Percentiles rank a stretch among this genome's conserved stretches.
Evolutionary conservation across 2,888 invertebrate species (phyloP).

Genomic region (Drosophila pullipes): DNA sequence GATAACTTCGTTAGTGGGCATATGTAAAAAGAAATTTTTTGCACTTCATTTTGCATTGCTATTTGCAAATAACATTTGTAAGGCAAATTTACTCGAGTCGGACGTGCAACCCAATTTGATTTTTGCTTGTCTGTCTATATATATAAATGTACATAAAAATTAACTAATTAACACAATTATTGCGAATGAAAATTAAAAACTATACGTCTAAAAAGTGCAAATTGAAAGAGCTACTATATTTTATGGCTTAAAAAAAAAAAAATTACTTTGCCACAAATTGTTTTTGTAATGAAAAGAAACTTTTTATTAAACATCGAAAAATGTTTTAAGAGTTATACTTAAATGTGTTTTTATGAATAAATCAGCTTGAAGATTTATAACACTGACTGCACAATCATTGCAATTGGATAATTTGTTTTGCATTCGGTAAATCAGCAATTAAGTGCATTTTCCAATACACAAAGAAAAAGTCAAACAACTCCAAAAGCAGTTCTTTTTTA

Average conservation of each 20-base stretch:
- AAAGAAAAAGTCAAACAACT: neutral
- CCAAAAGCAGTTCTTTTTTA: neutral
- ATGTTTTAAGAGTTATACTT: neutral
- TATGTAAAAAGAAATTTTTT: conserved; percentile 38
- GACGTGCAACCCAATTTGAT: conserved; percentile 42
- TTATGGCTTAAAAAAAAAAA: neutral
- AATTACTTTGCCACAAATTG: neutral
- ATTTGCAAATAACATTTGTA: conserved; percentile 59
- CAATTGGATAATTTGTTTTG: neutral
- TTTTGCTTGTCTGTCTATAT: conserved; percentile 7
- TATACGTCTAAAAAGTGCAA: neutral
- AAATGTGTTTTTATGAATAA: neutral
- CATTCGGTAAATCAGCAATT: neutral
- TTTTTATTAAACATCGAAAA: neutral
- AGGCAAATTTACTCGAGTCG: conserved; percentile 38
- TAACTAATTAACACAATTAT: neutral
- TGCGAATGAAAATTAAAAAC: neutral
- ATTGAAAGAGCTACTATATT: neutral
- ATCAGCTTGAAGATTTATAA: neutral
- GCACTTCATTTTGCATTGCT: conserved; percentile 23
- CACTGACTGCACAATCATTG: neutral
- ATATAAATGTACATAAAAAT: neutral
- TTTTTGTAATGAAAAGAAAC: neutral
- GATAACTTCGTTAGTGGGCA: conserved; percentile 76
- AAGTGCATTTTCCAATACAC: neutral